phyloP scores from a whole-genome alignment of 2,888 invertebrate genomes.

The Gortyna flavago region DNA sequence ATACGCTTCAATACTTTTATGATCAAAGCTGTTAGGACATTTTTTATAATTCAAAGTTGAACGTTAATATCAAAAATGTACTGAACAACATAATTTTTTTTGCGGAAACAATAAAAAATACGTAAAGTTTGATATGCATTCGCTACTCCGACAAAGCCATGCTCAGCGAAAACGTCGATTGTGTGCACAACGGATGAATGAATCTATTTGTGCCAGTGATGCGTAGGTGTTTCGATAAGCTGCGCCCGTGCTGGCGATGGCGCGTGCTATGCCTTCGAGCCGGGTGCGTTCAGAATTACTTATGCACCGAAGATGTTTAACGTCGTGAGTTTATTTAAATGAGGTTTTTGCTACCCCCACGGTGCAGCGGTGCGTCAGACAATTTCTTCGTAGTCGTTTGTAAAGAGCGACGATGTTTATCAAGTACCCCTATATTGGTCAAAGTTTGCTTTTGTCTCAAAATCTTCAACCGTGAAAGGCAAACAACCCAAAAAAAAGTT shows the following conservation, averaged over 20 bases:
- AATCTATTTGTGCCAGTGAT: slow-evolving; percentile 65
- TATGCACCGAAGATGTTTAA: slow-evolving; percentile 76
- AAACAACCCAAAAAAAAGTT: slow-evolving; percentile 29
- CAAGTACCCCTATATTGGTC: slow-evolving; percentile 48
- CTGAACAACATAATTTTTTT: not conserved
- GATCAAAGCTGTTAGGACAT: not conserved
- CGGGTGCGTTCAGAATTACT: slow-evolving; percentile 74
- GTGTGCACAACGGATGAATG: slow-evolving; percentile 67
- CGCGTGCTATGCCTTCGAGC: slow-evolving; percentile 69
- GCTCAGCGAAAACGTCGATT: slow-evolving; percentile 66
- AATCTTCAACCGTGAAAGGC: slow-evolving; percentile 29
- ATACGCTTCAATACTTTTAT: slow-evolving; percentile 17
- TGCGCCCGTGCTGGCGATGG: slow-evolving; percentile 63
- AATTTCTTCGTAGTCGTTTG: slow-evolving; percentile 61
- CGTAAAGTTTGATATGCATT: slow-evolving; percentile 19
- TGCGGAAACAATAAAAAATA: not conserved
- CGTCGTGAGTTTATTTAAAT: slow-evolving; percentile 78
- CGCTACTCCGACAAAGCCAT: slow-evolving; percentile 22
- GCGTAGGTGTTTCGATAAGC: slow-evolving; percentile 71
- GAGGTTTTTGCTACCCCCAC: slow-evolving; percentile 74
- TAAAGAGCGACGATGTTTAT: slow-evolving; percentile 47
- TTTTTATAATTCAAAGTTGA: not conserved
- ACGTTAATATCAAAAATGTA: not conserved
- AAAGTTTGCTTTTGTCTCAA: slow-evolving; percentile 46
- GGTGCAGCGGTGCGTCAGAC: slow-evolving; percentile 72